These are phyloP conservation scores for Lycodopsis pacificus DNA, from an alignment of 2,797 vertebrate genomes.

Conservation along the genomic window DNA sequence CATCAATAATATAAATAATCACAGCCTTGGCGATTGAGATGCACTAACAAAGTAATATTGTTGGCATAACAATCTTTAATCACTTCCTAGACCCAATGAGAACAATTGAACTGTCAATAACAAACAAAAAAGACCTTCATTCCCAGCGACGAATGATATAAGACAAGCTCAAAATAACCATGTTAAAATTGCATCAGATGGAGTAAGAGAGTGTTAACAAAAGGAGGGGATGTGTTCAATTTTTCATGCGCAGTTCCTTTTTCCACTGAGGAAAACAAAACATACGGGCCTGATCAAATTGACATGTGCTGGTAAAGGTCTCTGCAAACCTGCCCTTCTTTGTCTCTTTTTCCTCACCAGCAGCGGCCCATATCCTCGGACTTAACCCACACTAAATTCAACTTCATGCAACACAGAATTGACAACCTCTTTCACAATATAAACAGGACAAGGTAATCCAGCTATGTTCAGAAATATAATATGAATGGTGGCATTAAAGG, in stretches of 20 bases:
- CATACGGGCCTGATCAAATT: slow-evolving; percentile 60
- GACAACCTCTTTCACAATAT: slow-evolving; percentile 29
- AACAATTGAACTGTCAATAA: slow-evolving; percentile 31
- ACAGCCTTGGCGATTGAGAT: neutral
- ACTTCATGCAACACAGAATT: slow-evolving; percentile 50
- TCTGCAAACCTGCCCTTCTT: slow-evolving; percentile 39
- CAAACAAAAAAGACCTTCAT: neutral
- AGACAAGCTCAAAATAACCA: slow-evolving; percentile 51
- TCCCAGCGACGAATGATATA: slow-evolving; percentile 38
- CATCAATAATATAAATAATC: slow-evolving; percentile 1
- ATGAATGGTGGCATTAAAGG: slow-evolving; percentile 26
- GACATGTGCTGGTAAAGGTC: slow-evolving; percentile 56
- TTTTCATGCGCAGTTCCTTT: slow-evolving; percentile 66
- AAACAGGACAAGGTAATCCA: slow-evolving; percentile 61
- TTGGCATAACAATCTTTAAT: slow-evolving; percentile 17
- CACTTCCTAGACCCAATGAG: slow-evolving; percentile 1
- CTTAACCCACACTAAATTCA: slow-evolving; percentile 45
- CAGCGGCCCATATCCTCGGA: slow-evolving; percentile 39
- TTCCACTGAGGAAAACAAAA: slow-evolving; percentile 64
- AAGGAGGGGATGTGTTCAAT: slow-evolving; percentile 65
- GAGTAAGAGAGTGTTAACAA: slow-evolving; percentile 65
- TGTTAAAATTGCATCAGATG: slow-evolving; percentile 68
- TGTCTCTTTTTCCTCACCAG: slow-evolving; percentile 29
- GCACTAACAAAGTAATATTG: neutral
- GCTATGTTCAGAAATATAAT: slow-evolving; percentile 30